Base-by-base conservation (phyloP, 2,888 invertebrate species). In the Ernsta delagoae region DNA sequence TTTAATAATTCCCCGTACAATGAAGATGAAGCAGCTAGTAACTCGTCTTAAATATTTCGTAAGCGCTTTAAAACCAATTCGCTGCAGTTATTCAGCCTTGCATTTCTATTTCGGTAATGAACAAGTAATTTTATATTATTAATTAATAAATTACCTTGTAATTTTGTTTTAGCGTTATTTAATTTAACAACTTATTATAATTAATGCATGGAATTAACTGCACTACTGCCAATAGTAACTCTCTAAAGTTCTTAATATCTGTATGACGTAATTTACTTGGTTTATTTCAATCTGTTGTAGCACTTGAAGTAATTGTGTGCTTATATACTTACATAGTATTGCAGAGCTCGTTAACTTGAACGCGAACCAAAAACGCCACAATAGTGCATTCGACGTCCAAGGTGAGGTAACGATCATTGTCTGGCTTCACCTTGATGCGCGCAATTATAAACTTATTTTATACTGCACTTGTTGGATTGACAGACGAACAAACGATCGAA, bases 401-500 rank as follows among this genome's bases (percentile, higher is more conserved):
- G 68, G 68, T 68, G 68, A 68, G 62, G 62, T 61, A 62, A 48
- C 43, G 62, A 68, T 62, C 57, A 68, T 68, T 68, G 68, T 68
- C 57, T 62, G 62, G 24, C 48, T 68, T 68, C 57, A 68, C 68
- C 68, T 68, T 68, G 67, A 62, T 68, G 67, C 36, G 41, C 53
- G 34, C 45, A 57, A 68, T 68, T 68, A 68, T 62, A 48, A 60
- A 62, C 56, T 3, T 61, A 67, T 66, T 67, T 45, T 16, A 8
- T 48, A 48, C 43, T 61, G 24, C 54, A 61, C 45, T 56, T 60
- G 67, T 61, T 48, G 36, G 45, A 50, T 39, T 68, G 48, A 57
- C 57, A 12, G 41, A 57, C 12, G 50, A 34, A 43, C 11, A 11
- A 56, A 56, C 5, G 24, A 11, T 11, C 5, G 0, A 31, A 43